phyloP scores from a whole-genome alignment of 2,888 invertebrate genomes.

The Noctua comes region DNA sequence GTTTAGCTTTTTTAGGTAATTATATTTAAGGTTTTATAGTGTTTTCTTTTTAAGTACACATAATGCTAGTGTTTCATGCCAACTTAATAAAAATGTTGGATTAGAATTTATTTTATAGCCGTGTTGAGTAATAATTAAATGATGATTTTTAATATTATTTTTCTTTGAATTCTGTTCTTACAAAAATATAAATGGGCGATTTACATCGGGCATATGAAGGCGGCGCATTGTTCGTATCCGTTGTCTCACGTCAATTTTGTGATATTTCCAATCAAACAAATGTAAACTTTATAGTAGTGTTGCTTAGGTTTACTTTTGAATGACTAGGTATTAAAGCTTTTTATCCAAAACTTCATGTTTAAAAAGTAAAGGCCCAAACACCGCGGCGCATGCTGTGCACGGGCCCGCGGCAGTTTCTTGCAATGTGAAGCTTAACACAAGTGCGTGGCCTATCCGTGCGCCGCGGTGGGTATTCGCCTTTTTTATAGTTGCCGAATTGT shows the following conservation, averaged over 20 bases:
- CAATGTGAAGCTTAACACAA: no score
- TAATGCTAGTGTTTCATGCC: neutral
- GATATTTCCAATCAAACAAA: neutral
- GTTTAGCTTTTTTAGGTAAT: conserved; percentile 14
- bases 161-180: conserved; percentile 54
- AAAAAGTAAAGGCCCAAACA: neutral
- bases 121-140: conserved; percentile 37
- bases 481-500: neutral
- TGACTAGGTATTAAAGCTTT: neutral
- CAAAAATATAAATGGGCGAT: conserved; percentile 75
- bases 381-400: no score
- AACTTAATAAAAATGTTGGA: neutral
- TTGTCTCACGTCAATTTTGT: conserved; percentile 69
- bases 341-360: neutral
- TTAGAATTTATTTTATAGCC: conserved; percentile 38
- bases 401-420: no score
- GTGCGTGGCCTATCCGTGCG: no score
- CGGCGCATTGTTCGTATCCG: conserved; percentile 72
- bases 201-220: conserved; percentile 74
- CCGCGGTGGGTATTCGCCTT: no score
- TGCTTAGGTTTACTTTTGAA: neutral
- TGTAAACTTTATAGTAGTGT: neutral
- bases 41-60: conserved; percentile 7
- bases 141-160: conserved; percentile 11
- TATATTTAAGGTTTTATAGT: conserved; percentile 5